Percentiles rank a stretch among this genome's conserved stretches.
Evolutionary conservation across 2,797 vertebrate species (phyloP).

Genomic region (Siniperca obscura): DNA sequence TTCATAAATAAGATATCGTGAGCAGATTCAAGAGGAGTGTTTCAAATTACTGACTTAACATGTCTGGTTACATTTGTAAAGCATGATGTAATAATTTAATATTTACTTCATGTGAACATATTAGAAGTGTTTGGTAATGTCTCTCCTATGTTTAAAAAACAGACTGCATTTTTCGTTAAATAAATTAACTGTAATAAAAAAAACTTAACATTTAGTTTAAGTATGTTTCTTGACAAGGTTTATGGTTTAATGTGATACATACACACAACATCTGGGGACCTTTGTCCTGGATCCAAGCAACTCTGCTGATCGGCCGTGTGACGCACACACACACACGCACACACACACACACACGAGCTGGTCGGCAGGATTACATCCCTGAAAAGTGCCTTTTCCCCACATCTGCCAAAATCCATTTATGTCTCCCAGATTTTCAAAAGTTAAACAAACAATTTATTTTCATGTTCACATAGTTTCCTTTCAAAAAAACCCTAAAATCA

Average conservation of each 20-base stretch:
- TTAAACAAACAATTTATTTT: constrained; percentile 14
- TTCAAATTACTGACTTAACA: neutral
- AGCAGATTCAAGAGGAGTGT: neutral
- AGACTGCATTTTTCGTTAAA: neutral
- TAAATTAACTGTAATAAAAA: neutral
- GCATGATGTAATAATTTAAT: constrained; percentile 3
- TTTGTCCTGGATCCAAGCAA: constrained; percentile 22
- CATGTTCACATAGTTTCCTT: neutral
- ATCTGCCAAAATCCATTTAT: constrained; percentile 43
- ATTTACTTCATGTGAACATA: neutral
- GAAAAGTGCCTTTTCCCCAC: constrained; percentile 42
- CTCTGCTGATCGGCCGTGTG: constrained; percentile 11
- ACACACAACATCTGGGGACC: constrained; percentile 55
- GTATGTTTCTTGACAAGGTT: neutral
- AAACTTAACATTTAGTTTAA: neutral
- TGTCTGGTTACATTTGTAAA: neutral
- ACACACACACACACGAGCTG: neutral
- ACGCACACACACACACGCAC: constrained; percentile 12
- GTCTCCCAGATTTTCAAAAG: constrained; percentile 24
- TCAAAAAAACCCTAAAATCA: neutral
- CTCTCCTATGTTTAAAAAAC: neutral
- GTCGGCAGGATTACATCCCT: constrained; percentile 28
- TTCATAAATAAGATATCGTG: neutral
- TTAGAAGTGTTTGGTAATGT: neutral
- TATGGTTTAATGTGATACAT: constrained; percentile 18